phyloP scores from a whole-genome alignment of 2,113 vertebrate genomes.

The Lycaon pictus region DNA sequence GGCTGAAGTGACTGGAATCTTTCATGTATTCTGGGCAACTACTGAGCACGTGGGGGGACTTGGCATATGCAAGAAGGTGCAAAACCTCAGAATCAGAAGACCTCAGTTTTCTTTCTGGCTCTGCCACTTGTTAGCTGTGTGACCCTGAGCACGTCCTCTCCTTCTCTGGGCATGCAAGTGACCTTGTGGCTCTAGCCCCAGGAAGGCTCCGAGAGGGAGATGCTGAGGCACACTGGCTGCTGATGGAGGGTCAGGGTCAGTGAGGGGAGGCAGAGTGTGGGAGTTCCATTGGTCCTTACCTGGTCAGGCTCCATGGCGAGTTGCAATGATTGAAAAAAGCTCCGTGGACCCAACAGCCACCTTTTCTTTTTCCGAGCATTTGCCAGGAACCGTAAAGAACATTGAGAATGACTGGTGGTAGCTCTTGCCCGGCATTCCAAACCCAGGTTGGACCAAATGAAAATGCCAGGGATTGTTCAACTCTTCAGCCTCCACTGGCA shows the following conservation, averaged over 20 bases:
- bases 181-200: not conserved
- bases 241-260: not conserved
- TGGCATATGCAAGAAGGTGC: not conserved
- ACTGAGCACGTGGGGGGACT: not conserved
- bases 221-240: not conserved
- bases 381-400: not conserved
- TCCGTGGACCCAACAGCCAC: not conserved
- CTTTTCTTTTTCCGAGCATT: not conserved
- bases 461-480: not conserved
- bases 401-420: not conserved
- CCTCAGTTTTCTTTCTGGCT: not conserved
- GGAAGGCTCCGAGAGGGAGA: not conserved
- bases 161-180: not conserved
- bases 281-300: not conserved
- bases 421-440: not conserved
- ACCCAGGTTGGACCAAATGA: not conserved
- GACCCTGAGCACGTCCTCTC: not conserved
- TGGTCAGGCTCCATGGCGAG: accelerated
- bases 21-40: not conserved
- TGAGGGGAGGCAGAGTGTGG: too few relatives aligned
- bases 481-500: not conserved
- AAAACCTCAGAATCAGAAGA: not conserved
- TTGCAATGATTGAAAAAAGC: not conserved
- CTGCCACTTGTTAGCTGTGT: not conserved
- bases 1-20: not conserved